A percentile compares a stretch with the other conserved stretches of the same genome.
These are phyloP conservation scores for Kryptolebias ocellatus DNA, from an alignment of 2,797 vertebrate genomes.

Conservation along the genomic window DNA sequence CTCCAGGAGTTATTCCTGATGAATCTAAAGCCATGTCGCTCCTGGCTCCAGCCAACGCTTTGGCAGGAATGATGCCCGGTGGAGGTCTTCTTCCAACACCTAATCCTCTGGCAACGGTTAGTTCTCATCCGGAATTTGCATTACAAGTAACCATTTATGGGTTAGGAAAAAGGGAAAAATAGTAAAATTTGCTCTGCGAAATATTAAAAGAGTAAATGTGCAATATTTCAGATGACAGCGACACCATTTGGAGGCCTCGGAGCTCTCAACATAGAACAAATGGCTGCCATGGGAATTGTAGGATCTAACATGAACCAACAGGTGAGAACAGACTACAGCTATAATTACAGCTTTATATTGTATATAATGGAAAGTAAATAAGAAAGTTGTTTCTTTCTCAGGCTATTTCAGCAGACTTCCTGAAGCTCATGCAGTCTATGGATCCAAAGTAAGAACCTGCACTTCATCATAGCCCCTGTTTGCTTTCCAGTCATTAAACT, in stretches of 20 bases:
- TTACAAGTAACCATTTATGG: background rate
- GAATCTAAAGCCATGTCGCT: slow-evolving; percentile 99
- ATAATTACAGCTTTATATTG: too few species aligned
- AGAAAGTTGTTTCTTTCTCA: slow-evolving; percentile 44
- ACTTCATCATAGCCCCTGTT: background rate
- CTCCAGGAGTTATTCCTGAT: slow-evolving; percentile 99
- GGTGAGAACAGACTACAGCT: slow-evolving; percentile 69
- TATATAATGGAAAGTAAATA: too few species aligned
- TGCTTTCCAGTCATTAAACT: background rate
- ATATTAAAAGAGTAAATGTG: background rate
- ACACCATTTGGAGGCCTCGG: slow-evolving; percentile 92
- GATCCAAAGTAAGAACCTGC: slow-evolving; percentile 93
- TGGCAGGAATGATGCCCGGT: slow-evolving; percentile 98
- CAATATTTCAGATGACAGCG: slow-evolving; percentile 88
- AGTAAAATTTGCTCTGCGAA: background rate
- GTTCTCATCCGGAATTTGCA: slow-evolving; percentile 13
- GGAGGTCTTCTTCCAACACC: slow-evolving; percentile 98
- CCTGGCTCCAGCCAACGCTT: slow-evolving; percentile 98
- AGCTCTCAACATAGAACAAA: slow-evolving; percentile 92
- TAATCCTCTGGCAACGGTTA: slow-evolving; percentile 93
- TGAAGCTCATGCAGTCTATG: slow-evolving; percentile 98
- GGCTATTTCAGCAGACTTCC: slow-evolving; percentile 95
- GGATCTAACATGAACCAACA: slow-evolving; percentile 95
- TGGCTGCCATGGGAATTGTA: slow-evolving; percentile 94
- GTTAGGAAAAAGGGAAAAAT: background rate